A percentile compares a stretch with the other conserved stretches of the same genome.
Conservation (phyloP, 2,888 invertebrate species). For the Epirrhoe alternata region DNA sequence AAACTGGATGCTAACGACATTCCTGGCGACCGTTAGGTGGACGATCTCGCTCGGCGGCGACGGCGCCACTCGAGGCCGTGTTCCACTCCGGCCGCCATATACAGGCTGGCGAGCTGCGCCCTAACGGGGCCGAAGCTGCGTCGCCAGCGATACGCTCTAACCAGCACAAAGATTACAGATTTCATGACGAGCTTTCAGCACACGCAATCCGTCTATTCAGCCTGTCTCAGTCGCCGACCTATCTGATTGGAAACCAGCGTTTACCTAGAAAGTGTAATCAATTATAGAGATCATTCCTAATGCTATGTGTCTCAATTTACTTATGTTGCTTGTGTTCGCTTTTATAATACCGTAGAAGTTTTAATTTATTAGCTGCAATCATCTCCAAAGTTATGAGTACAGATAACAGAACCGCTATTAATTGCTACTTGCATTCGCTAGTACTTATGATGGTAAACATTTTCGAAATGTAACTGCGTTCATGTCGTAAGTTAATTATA, state of each 20-base stretch:
- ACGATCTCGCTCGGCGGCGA: constrained; percentile 57
- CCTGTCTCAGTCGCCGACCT: not conserved
- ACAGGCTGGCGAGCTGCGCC: constrained; percentile 50
- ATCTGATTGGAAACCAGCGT: constrained; percentile 21
- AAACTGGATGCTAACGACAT: constrained; percentile 76
- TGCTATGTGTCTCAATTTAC: not conserved
- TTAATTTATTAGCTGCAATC: constrained; percentile 40
- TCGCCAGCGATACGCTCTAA: constrained; percentile 53
- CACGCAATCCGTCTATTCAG: constrained; percentile 33
- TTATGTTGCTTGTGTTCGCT: not conserved
- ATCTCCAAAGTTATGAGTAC: constrained; percentile 39
- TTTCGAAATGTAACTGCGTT: constrained; percentile 41
- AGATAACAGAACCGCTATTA: constrained; percentile 43
- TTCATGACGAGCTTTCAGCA: constrained; percentile 51
- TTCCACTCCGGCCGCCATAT: constrained; percentile 47
- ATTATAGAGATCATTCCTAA: not conserved
- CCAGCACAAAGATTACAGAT: constrained; percentile 42
- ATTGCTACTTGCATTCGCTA: constrained; percentile 38
- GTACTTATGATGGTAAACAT: constrained; percentile 38
- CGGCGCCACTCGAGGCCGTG: constrained; percentile 43
- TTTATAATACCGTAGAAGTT: constrained; percentile 6
- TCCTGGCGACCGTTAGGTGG: constrained; percentile 78
- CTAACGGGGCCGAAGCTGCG: constrained; percentile 60
- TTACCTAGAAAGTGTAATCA: constrained; percentile 2
- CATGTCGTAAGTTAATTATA: constrained; percentile 42